Evolutionary conservation across 2,113 vertebrate species (phyloP), one percentile per base, ranked within the genome.

Genomic region (Thymallus thymallus): DNA sequence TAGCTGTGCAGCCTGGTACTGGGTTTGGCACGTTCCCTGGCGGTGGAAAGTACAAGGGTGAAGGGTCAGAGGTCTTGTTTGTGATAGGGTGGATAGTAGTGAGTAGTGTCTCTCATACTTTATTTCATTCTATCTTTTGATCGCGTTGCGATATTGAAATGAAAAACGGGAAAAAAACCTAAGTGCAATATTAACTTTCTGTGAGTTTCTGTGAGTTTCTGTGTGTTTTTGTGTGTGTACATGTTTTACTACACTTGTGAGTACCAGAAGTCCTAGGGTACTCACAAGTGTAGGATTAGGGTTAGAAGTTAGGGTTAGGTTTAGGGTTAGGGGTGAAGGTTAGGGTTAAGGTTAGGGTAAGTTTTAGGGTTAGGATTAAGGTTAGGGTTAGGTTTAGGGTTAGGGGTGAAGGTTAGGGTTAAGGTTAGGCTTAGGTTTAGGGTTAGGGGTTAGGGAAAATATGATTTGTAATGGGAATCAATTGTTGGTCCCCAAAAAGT

Each of bases 1-100:
- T 46, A 48, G 55, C 67, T 75, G 72, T 71, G 23, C 46, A 74
- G 64, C 55, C 81, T 73, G 61, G 67, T 48, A 66, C 81, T 75
- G 66, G 68, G 55, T 75, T 77, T 26, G 68, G 20, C 68, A 76
- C 32, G 46, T 69, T 74, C 63, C 41, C 71, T 72, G 48, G 70
- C 41, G 48, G 69, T 30, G 22, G 16, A 73, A 69, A 62, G 64
- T 78, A 41, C 55, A 65, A 72, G 29, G 72, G 56, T 73, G 55
- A 83, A 68, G 51, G 56, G 67, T 83, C 72, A 73, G 30, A 56
- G 68, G 48, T 48, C 23, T 67, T 41, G 45, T 69, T 24, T 75
- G 23, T 70, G 68, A 66, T 29, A 55, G 45, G 26, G 45, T 62
- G 23, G 4, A 65, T 10, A 65, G 12, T 12, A 63, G 24, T 63